Conservation (phyloP, 1,140 invertebrate genomes). For the Psilanteris sp. region DNA sequence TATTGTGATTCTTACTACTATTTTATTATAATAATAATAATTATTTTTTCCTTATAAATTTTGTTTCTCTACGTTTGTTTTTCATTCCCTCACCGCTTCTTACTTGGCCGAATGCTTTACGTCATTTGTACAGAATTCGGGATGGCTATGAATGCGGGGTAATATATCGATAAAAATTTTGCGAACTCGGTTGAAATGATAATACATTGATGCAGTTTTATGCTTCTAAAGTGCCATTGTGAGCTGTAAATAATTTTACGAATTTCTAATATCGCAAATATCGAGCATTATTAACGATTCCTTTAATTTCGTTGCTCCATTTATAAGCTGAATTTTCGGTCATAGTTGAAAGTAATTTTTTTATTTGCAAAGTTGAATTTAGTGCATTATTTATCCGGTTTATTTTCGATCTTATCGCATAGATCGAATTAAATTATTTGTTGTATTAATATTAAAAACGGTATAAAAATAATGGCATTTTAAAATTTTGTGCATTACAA, state of each 20-base stretch:
- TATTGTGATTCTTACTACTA: too few relatives aligned
- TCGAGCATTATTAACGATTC: conserved; percentile 43
- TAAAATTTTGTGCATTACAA: conserved; percentile 39
- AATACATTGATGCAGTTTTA: conserved; percentile 60
- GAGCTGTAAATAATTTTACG: conserved; percentile 62
- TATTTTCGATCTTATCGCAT: conserved; percentile 19
- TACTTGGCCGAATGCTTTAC: conserved; percentile 46
- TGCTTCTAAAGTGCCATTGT: conserved; percentile 61
- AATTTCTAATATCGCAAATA: conserved; percentile 52
- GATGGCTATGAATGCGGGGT: conserved; percentile 13
- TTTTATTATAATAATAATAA: too few relatives aligned
- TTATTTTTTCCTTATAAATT: too few relatives aligned
- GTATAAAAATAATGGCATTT: conserved; percentile 26
- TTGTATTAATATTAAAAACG: conserved; percentile 17
- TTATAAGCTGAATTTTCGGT: conserved; percentile 45
- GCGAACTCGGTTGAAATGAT: conserved; percentile 49
- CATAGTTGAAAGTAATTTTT: conserved; percentile 47
- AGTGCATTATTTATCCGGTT: conserved; percentile 42
- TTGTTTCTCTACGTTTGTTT: conserved; percentile 14
- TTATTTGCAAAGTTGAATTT: conserved; percentile 49
- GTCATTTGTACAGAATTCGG: conserved; percentile 47
- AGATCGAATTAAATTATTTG: conserved; percentile 50
- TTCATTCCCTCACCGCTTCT: conserved; percentile 9
- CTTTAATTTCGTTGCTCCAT: conserved; percentile 49
- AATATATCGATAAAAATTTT: conserved; percentile 38